Conservation (phyloP, 2,797 vertebrate genomes). For the Lutjanus campechanus region DNA sequence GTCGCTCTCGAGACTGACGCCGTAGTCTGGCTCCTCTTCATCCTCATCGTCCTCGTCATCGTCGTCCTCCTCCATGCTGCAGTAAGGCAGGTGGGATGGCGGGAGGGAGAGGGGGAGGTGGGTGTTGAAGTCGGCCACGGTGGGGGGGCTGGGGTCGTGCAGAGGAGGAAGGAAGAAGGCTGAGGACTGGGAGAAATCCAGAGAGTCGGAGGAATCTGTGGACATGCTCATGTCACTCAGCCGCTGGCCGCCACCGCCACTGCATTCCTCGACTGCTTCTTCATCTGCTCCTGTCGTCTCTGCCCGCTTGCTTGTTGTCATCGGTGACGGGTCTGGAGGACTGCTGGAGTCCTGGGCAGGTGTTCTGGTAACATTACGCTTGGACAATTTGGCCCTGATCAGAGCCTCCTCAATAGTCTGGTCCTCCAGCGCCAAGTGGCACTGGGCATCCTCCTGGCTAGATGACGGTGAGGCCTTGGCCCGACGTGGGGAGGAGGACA, state of each 20-base stretch:
- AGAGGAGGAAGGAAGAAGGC: constrained; percentile 74
- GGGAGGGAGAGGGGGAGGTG: constrained; percentile 82
- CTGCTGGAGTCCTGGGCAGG: constrained; percentile 36
- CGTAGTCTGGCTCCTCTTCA: constrained; percentile 73
- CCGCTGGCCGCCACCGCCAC: constrained; percentile 78
- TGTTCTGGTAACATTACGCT: constrained; percentile 32
- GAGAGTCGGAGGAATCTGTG: constrained; percentile 92
- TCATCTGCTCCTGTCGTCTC: constrained; percentile 15
- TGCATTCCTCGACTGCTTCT: constrained; percentile 76
- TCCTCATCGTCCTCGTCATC: constrained; percentile 80
- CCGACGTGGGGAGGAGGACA: constrained; percentile 84
- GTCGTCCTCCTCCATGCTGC: constrained; percentile 90
- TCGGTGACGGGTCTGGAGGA: constrained; percentile 22
- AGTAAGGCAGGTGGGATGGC: constrained; percentile 68
- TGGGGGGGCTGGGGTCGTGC: constrained; percentile 70
- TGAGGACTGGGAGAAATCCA: constrained; percentile 88
- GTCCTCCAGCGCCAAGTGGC: constrained; percentile 77
- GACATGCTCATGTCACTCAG: constrained; percentile 95
- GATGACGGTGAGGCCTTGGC: constrained; percentile 50
- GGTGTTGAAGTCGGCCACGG: constrained; percentile 77
- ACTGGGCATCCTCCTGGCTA: constrained; percentile 72
- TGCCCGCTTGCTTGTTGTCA: background rate
- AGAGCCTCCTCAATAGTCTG: constrained; percentile 77
- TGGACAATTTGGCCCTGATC: constrained; percentile 52
- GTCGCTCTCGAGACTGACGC: constrained; percentile 87